Base-by-base conservation (phyloP, 2,888 invertebrate species). In the Anthophora plumipes region DNA sequence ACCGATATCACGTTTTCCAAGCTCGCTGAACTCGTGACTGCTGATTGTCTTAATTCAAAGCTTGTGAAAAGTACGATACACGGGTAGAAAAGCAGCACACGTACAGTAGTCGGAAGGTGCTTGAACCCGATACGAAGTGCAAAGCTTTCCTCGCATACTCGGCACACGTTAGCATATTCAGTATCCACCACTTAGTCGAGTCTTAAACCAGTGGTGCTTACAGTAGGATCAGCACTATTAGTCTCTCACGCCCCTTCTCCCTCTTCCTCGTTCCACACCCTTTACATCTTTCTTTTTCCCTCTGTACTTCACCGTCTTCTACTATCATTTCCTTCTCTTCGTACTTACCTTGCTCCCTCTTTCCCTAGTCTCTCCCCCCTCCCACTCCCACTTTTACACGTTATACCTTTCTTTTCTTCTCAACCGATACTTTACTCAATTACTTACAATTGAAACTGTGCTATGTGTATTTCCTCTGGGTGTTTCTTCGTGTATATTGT, bases 141-240 rank as follows among this genome's bases (percentile, higher is more conserved):
- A 91, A 92, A 92, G 91, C 91, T 90, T 90, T 89, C 89, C 83
- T 90, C 89, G 87, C 85, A 86, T 90, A 84, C 88, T 90, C 90
- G 88, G 89, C 89, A 90, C 91, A 91, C 91, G 92, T 92, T 92
- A 91, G 91, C 92, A 91, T 92, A 92, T 92, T 92, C 91, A 92
- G 92, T 91, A 91, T 89, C 87, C 89, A 88, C 89, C 90, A 90
- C 92, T 92, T 91, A 90, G 87, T 83, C 88, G 87, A 68, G 86
- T 86, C 88, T 90, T 87, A 77, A 89, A 90, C 80, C 87, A 83
- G 74, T 78, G 80, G 83, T 87, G 86, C 88, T 88, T 84, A 77
- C 83, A 78, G 87, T 87, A 80, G 86, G 87, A 90, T 91, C 91
- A 90, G 90, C 90, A 91, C 83, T 90, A 89, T 91, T 90, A 89